Percentiles rank a stretch among this genome's conserved stretches.
Conservation (phyloP, 1,140 invertebrate species). For the Drosophila ironensis region DNA sequence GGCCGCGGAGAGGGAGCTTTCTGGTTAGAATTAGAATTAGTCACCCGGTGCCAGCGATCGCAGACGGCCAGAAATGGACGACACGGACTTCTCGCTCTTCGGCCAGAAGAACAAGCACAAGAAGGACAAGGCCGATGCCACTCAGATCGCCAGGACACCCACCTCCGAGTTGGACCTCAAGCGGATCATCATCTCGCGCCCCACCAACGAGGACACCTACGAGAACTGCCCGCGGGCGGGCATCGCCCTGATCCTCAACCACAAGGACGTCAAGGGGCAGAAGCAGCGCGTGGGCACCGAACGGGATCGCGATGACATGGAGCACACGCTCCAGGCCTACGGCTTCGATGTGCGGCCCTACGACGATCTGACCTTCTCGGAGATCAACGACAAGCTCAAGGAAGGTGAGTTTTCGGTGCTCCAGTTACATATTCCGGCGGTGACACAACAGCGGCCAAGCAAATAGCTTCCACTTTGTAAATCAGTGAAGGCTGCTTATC, state of each 20-base stretch:
- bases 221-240: conserved; percentile 85
- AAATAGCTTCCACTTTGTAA: conserved; percentile 13
- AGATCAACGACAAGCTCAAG: conserved; percentile 83
- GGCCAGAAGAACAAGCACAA: conserved; percentile 64
- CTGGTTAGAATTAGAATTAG: conserved; percentile 37
- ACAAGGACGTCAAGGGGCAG: conserved; percentile 84
- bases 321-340: conserved; percentile 76
- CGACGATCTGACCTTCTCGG: conserved; percentile 83
- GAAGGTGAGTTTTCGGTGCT: conserved; percentile 78
- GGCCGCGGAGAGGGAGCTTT: conserved; percentile 14
- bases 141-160: conserved; percentile 50
- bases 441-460: neutral
- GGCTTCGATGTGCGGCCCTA: conserved; percentile 85
- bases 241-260: conserved; percentile 89
- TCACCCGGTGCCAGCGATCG: conserved; percentile 30
- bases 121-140: conserved; percentile 78
- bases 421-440: too few relatives aligned
- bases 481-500: conserved; percentile 14
- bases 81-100: conserved; percentile 69
- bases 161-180: conserved; percentile 57
- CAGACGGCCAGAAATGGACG: conserved; percentile 52
- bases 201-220: conserved; percentile 83
- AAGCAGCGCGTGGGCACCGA: conserved; percentile 81
- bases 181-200: conserved; percentile 54
- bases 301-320: conserved; percentile 82